Base-by-base conservation (phyloP, 2,113 vertebrate genomes). In the Tetrax tetrax region DNA sequence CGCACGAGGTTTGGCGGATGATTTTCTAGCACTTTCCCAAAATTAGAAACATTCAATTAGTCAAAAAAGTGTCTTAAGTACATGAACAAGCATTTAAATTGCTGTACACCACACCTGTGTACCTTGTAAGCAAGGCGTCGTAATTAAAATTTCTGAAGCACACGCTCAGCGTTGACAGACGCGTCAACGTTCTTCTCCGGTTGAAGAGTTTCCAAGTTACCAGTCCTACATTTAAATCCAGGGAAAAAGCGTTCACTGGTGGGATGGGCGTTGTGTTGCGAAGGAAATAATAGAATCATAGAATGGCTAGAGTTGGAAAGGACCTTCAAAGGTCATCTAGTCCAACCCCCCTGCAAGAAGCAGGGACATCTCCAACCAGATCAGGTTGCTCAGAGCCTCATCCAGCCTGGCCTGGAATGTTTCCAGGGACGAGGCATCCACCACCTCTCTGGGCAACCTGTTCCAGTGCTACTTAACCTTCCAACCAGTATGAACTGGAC, bases 41-140 rank as follows among this genome's bases (percentile, higher is more conserved):
- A 95, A 78, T 77, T 20, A 91, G 66, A 83, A 89, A 70, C 14
- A 38, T 20, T 71, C 50, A 38, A 41, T 76, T 65, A 93, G 50
- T 56, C 70, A 77, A 90, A 87, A 84, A 21, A 14, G 23, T 37
- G 74, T 33, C 87, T 91, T 53, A 78, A 77, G 68, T 45, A 74
- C 22, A 15, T 5, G 45, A 14, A 51, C 29, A 54, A 90, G 69
- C n/a, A 16, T n/a, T 71, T 75, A 41, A 60, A 56, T 7, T 57
- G 70, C 84, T 80, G 53, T 23, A 50, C 79, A 77, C 53, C 53
- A 61, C 68, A 86, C 68, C 84, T 81, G 51, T 28, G 64, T 22
- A 12, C n/a, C 33, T 60, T 29, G 54, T n/a, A 86, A 94, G 75
- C 31, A 68, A 53, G 35, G 59, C 56, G 23, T 31, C 14, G 2